Evolutionary conservation across 2,113 vertebrate genomes (phyloP), one percentile per base, ranked within the genome.

Genomic region (Gymnocephalus cernua): DNA sequence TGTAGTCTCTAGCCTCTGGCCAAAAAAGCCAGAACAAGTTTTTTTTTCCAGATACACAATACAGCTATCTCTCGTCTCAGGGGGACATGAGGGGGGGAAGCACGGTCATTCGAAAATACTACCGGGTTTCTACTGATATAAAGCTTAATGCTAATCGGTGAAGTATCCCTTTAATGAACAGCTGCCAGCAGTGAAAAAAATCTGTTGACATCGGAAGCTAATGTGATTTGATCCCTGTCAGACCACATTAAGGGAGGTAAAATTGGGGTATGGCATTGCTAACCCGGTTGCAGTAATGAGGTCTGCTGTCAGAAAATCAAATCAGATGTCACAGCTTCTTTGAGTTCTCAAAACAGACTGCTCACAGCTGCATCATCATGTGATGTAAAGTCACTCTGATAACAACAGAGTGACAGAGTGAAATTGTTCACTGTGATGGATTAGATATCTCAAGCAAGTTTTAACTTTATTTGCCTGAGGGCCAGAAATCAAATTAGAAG

Each of bases 171-270:
- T 64, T 8, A 16, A 45, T 11, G 63, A 66, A 66, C 10, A 13
- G 15, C 18, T 50, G 44, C 19, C 6, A n/a, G 27, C 38, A 41
- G 38, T 41, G 38, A 41, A 41, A 41, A 41, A 2, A 11, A 41
- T 41, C 38, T 10, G 2, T 3, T 38, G 4, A 76, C 58, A 4
- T 74, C 62, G 74, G 11, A 6, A 25, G 38, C 51, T 70, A 59
- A 87, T 67, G 29, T 59, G 0, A 69, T 76, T 27, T 19, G 48
- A 54, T 57, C 57, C 41, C 47, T 51, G 44, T 56, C 54, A 74
- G 74, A 71, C 44, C 27, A 58, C 35, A 64, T 15, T 23, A 48
- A 47, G 12, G 45, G 27, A 56, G 15, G 27, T 2, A 0, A 50
- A 61, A 32, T 2, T n/a, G 13, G 29, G n/a, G 25, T 4, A 16